A percentile compares a stretch with the other conserved stretches of the same genome.
Conservation (phyloP, 2,888 invertebrate genomes). For the Drosophila neutralis region DNA sequence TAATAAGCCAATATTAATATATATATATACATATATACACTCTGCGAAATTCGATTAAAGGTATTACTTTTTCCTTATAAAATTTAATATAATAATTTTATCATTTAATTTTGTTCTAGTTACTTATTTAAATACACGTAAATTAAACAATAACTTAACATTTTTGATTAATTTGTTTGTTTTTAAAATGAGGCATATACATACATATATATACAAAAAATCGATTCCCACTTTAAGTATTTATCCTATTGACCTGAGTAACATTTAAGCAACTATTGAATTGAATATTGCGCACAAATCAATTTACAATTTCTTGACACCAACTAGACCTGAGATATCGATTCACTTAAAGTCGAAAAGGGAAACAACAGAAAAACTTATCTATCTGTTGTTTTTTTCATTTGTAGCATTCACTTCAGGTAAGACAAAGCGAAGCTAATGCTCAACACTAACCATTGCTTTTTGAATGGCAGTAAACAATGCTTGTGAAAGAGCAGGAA, state of each 20-base stretch:
- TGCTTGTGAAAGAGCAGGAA: conserved; percentile 29
- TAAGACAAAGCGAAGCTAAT: conserved; percentile 34
- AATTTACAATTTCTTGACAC: conserved; percentile 17
- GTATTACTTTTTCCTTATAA: too few relatives aligned
- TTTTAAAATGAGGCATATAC: too few relatives aligned
- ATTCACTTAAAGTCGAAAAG: conserved; percentile 22
- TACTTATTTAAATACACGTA: too few relatives aligned
- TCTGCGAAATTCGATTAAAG: too few relatives aligned
- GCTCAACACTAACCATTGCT: conserved; percentile 34
- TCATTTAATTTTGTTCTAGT: too few relatives aligned
- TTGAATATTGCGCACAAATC: conserved; percentile 10
- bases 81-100: too few relatives aligned
- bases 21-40: too few relatives aligned
- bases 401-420: conserved; percentile 43
- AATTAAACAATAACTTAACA: too few relatives aligned
- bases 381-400: conserved; percentile 10
- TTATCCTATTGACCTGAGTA: not conserved
- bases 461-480: conserved; percentile 46
- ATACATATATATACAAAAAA: too few relatives aligned
- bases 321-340: conserved; percentile 18
- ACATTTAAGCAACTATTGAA: not conserved
- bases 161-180: too few relatives aligned
- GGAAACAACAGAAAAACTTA: conserved; percentile 12
- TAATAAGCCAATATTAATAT: not conserved
- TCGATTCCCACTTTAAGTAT: not conserved